Base-by-base conservation (phyloP, 92 coral and sea anemone genomes). In the Desmophyllum pertusum region DNA sequence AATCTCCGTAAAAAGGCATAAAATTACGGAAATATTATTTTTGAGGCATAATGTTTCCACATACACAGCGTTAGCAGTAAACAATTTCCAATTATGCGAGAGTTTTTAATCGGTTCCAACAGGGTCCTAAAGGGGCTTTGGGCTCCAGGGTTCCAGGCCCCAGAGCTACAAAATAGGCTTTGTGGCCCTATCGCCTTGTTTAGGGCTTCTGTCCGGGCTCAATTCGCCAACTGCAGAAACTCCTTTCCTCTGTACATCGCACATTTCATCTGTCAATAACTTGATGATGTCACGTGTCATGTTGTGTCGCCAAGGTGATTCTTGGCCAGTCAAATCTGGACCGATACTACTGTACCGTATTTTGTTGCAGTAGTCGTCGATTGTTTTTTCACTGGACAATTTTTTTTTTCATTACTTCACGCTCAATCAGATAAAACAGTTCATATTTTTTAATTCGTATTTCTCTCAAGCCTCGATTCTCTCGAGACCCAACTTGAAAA, bases 401-500 rank as follows among this genome's bases (percentile, higher is more conserved):
- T 3, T 27, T 33, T 4, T 37, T 5, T 4, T 33, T 18, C 1
- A 0, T 37, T 18, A 37, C 10, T 37, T 19, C 38, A 31, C 65
- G 6, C 17, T 6, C 67, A 62, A 35, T 29, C 35, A 15, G 65
- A 25, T 33, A 57, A 57, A 7, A 25, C 64, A 25, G 42, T 36
- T 42, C n/a, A 33, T 66, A 25, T 10, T 57, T 6, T 2, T 14
- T 37, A 38, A 76, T 57, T 78, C n/a, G 35, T 29, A 40, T 62
- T 46, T 45, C 63, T 2, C 48, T 80, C 67, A 80, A 68, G 67
- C 76, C 23, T 83, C 86, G 39, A 91, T 88, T 81, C 92, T 81
- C 33, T 90, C 94, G 41, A 91, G 92, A 43, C 94, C 94, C 66
- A 91, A 79, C 51, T 77, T 88, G 39, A 90, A 91, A 18, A 91